Conservation (phyloP, 2,113 vertebrate genomes). For the Heliornis fulica region DNA sequence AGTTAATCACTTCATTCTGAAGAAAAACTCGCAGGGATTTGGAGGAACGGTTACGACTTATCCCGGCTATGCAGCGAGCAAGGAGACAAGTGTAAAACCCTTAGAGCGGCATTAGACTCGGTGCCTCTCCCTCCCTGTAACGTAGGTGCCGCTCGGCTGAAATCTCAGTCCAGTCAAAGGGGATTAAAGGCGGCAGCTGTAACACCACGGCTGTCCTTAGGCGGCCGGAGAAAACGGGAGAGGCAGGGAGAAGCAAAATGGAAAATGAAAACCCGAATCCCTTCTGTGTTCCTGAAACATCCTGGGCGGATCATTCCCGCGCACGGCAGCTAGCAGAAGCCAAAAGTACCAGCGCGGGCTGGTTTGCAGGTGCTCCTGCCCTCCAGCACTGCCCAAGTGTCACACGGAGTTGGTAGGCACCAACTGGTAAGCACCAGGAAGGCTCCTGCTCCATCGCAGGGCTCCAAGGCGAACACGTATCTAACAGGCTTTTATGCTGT, state of each 20-base stretch:
- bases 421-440: neutral
- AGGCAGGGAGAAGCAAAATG: neutral
- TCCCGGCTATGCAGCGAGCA: neutral
- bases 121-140: neutral
- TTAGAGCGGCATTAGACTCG: neutral
- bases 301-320: neutral
- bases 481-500: conserved; percentile 1
- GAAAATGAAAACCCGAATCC: neutral
- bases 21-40: conserved; percentile 46
- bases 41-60: conserved; percentile 43
- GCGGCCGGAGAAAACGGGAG: neutral
- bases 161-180: conserved; percentile 32
- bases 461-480: neutral
- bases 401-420: neutral
- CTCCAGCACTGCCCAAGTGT: neutral
- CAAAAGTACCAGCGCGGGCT: neutral
- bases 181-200: conserved; percentile 19
- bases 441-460: neutral
- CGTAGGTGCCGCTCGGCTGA: neutral
- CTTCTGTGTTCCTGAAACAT: neutral
- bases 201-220: neutral
- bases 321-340: neutral
- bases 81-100: conserved; percentile 20
- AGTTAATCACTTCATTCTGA: conserved; percentile 66
- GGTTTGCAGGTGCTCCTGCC: neutral